Evolutionary conservation across 2,797 vertebrate genomes (phyloP).

Genomic region (Acrocephalus scirpaceus): DNA sequence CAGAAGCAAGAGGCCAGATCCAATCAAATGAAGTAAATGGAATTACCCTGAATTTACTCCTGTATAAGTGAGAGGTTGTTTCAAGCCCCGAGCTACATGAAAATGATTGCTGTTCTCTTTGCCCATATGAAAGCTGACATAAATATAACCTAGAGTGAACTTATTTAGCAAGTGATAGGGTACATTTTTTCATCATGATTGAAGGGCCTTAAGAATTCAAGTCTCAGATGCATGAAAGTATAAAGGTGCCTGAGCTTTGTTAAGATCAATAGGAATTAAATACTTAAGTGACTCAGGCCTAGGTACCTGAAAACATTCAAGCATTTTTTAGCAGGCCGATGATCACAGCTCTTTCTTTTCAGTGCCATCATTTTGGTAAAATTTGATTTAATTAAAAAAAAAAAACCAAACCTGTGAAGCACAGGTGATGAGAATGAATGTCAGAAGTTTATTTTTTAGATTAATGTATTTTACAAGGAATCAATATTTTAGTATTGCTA

Average conservation of each 20-base stretch:
- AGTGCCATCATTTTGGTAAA: neutral
- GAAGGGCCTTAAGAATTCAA: neutral
- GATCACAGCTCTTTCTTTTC: neutral
- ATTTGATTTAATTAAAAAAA: neutral
- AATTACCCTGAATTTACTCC: constrained; percentile 51
- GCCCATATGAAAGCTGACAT: constrained; percentile 39
- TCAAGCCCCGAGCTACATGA: constrained; percentile 35
- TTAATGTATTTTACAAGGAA: neutral
- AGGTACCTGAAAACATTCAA: neutral
- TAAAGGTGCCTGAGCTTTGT: neutral
- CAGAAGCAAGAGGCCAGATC: constrained; percentile 20
- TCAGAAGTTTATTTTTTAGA: neutral
- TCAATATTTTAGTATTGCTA: neutral
- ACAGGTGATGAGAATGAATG: neutral
- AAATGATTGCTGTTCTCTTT: constrained; percentile 45
- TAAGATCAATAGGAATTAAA: constrained; percentile 3
- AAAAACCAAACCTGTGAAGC: neutral
- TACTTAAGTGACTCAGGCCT: neutral
- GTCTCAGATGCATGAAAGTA: neutral
- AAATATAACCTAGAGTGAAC: constrained; percentile 21
- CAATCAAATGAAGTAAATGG: constrained; percentile 50
- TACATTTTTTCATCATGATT: neutral
- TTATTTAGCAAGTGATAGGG: constrained; percentile 15
- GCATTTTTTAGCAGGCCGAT: neutral
- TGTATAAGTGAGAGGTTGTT: constrained; percentile 49